Percentiles rank a stretch among this genome's conserved stretches.
phyloP scores from a whole-genome alignment of 37 sponge, comb jelly and placozoan species.

The Spongilla lacustris region DNA sequence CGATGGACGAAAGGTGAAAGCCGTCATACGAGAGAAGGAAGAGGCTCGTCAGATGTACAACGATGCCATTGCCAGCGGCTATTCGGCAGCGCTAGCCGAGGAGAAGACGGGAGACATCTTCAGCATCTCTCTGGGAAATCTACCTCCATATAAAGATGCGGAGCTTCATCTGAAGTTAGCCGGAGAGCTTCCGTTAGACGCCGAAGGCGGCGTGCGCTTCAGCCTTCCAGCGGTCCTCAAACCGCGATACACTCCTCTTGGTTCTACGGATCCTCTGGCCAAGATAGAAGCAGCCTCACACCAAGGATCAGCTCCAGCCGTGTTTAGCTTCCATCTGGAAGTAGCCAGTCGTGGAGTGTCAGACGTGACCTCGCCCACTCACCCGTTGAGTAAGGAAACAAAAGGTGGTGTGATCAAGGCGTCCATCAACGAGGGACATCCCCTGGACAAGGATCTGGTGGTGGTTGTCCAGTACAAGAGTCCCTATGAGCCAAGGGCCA shows the following conservation, averaged over 20 bases:
- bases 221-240: conserved; percentile 48
- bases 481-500: conserved; percentile 33
- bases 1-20: conserved; percentile 60
- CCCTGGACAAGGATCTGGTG: conserved; percentile 41
- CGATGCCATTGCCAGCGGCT: conserved; percentile 68
- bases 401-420: not conserved
- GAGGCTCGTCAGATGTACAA: conserved; percentile 62
- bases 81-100: conserved; percentile 60
- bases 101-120: conserved; percentile 72
- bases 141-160: conserved; percentile 67
- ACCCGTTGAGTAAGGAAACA: not conserved
- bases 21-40: conserved; percentile 62
- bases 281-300: no score
- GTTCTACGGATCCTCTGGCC: conserved; percentile 38
- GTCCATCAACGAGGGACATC: conserved; percentile 3
- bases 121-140: conserved; percentile 68
- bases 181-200: conserved; percentile 59
- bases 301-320: conserved; percentile 1
- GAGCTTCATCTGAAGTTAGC: conserved; percentile 51
- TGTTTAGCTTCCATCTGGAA: conserved; percentile 40
- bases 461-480: conserved; percentile 43
- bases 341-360: conserved; percentile 12
- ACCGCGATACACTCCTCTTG: conserved; percentile 45
- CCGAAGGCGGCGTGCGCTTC: conserved; percentile 15
- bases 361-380: not conserved